Evolutionary conservation across 2,113 vertebrate genomes (phyloP).

Genomic region (Glaucidium brasilianum): DNA sequence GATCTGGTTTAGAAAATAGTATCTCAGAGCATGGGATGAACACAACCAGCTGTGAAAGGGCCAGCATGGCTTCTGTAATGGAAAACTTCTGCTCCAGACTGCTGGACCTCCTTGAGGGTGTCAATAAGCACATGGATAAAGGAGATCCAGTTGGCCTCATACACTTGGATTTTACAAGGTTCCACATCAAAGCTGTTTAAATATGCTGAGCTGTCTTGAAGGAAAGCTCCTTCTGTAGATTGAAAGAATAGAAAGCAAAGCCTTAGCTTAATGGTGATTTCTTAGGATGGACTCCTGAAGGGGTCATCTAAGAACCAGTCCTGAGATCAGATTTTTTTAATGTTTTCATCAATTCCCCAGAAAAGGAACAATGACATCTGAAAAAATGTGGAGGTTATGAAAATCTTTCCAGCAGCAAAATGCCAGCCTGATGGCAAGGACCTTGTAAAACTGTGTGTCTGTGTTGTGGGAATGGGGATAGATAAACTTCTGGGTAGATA

Average conservation of each 20-base stretch:
- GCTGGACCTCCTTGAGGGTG: neutral
- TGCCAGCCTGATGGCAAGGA: neutral
- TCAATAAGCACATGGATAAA: neutral
- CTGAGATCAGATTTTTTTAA: neutral
- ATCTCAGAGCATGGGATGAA: neutral
- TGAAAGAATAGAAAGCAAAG: neutral
- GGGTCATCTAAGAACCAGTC: neutral
- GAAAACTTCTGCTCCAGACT: neutral
- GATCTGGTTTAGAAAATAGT: neutral
- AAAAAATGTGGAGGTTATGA: neutral
- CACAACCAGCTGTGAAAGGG: neutral
- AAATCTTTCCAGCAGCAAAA: neutral
- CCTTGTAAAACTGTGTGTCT: neutral
- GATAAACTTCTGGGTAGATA: neutral
- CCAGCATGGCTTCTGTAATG: neutral
- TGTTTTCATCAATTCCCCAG: neutral
- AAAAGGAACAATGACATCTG: neutral
- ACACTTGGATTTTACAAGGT: neutral
- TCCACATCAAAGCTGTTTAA: neutral
- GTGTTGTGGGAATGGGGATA: neutral
- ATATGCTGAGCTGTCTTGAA: neutral
- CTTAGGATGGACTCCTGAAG: neutral
- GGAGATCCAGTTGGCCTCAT: neutral
- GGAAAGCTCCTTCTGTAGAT: neutral
- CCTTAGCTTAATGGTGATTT: neutral